Evolutionary conservation across 1,140 invertebrate genomes (phyloP), one percentile per base, ranked within the genome.

Genomic region (Proales similis): DNA sequence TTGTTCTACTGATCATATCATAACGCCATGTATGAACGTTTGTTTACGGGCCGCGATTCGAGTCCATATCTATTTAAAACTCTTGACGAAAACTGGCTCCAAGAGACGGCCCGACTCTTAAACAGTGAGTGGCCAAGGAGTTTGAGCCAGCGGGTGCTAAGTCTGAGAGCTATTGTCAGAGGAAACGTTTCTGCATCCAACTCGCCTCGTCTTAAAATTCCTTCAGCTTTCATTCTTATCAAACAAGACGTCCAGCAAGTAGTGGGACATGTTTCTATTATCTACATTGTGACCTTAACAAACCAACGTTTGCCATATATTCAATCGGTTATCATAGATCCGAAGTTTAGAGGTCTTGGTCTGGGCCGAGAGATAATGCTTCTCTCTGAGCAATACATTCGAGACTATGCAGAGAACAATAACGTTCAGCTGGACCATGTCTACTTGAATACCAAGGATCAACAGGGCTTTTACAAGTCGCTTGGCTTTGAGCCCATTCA

Each of bases 371-470:
- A 22, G 22, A 17, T 57, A 26, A 57, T 57, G 51, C 19, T 42
- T 22, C 24, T 30, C 17, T 27, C 36, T 26, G 51, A 57, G 29
- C n/a, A 20, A 26, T 57, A 57, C 30, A 22, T 57, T 22, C 9
- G 14, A 1, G 51, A 57, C n/a, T 57, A 27, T 27, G n/a, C 22
- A 57, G 32, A 26, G 17, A 11, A 26, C 36, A 24, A 20, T 29
- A 57, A 42, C 11, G 6, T 22, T 12, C 29, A 57, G 29, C 45
- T 7, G 29, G 51, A 57, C 9, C 45, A 11, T 57, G 36, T 57
- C n/a, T 57, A 43, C 17, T 14, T 57, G 32, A 57, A 57, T 57
- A 57, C 51, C 6, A 57, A 57, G 45, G 51, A 57, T 42, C 39
- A 57, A n/a, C 51, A 57, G 20, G 7, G 0, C 1, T 57, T 57